Percentiles rank a stretch among this genome's conserved stretches.
These are phyloP conservation scores for Trinectes maculatus DNA, from an alignment of 2,113 vertebrate genomes.

Conservation along the genomic window DNA sequence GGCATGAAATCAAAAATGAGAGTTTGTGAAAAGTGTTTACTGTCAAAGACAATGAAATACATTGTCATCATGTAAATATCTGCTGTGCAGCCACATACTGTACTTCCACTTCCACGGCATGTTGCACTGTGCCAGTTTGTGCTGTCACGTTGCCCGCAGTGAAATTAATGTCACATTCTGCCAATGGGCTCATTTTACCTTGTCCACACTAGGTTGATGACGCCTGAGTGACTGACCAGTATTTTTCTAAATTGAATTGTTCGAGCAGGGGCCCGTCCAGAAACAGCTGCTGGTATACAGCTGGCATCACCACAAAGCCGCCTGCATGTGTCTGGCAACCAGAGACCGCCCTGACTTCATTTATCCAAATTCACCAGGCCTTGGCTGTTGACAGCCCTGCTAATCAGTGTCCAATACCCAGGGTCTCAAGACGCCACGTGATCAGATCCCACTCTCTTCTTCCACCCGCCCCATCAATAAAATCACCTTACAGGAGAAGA, in stretches of 20 bases:
- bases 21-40: not conserved
- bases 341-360: conserved; percentile 71
- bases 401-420: conserved; percentile 77
- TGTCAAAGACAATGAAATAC: not conserved
- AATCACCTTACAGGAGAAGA: conserved; percentile 46
- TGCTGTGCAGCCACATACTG: conserved; percentile 8
- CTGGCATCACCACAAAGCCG: conserved; percentile 69
- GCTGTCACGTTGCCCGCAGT: conserved; percentile 62
- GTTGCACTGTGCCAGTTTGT: conserved; percentile 27
- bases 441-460: conserved; percentile 35
- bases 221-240: conserved; percentile 74
- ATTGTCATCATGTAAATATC: conserved; percentile 18
- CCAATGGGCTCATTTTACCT: conserved; percentile 65
- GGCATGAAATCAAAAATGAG: too few relatives aligned
- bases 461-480: not conserved
- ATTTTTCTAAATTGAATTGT: conserved; percentile 78
- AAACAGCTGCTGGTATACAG: conserved; percentile 69
- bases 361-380: conserved; percentile 75
- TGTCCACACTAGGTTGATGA: conserved; percentile 67
- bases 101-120: conserved; percentile 50
- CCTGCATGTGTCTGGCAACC: conserved; percentile 70
- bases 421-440: conserved; percentile 64
- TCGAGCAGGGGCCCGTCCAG: conserved; percentile 60
- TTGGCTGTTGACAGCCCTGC: conserved; percentile 72
- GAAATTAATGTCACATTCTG: conserved; percentile 66